These are phyloP conservation scores for Halictus rubicundus DNA, from an alignment of 1,140 invertebrate genomes.

Conservation along the genomic window DNA sequence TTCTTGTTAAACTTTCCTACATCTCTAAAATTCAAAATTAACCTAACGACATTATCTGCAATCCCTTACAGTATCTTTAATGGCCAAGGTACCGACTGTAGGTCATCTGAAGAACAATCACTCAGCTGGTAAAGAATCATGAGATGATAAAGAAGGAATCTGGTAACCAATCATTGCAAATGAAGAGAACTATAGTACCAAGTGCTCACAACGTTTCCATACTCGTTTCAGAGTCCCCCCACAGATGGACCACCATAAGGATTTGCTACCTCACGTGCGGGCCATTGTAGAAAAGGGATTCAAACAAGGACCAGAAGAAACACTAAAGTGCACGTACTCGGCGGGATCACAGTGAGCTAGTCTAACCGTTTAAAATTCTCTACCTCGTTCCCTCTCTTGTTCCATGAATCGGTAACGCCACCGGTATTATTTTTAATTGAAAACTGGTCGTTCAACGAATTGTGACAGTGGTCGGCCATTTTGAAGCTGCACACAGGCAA, in stretches of 20 bases:
- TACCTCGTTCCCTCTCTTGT: background rate
- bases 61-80: background rate
- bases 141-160: background rate
- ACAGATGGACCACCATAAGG: conserved; percentile 30
- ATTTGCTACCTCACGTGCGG: conserved; percentile 7
- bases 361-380: background rate
- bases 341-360: background rate
- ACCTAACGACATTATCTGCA: no score
- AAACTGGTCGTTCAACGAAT: background rate
- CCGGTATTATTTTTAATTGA: background rate
- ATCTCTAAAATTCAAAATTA: no score
- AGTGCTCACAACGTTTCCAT: no score
- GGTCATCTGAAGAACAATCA: background rate
- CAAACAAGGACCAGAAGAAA: background rate
- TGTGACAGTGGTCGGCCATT: conserved; percentile 41
- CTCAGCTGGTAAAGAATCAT: background rate
- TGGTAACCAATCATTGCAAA: background rate
- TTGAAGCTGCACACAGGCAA: conserved; percentile 33
- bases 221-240: no score
- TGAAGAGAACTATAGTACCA: background rate
- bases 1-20: no score
- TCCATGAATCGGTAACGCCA: background rate
- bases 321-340: background rate
- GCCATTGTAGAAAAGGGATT: background rate
- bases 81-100: background rate